These are phyloP conservation scores for Cryptotermes secundus DNA, from an alignment of 1,140 invertebrate species.

Conservation along the genomic window DNA sequence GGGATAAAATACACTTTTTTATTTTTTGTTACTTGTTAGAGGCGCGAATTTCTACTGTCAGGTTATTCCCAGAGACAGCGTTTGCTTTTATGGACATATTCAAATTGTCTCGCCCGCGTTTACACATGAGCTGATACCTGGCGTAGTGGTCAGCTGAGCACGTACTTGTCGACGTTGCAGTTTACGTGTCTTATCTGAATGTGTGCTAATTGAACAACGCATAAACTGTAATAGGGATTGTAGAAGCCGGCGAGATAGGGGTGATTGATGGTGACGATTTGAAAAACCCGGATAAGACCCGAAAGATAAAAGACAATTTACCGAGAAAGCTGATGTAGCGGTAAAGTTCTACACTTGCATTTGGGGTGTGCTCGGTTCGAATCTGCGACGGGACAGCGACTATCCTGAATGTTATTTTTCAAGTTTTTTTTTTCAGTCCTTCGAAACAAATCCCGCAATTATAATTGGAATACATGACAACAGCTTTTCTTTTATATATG, in stretches of 20 bases:
- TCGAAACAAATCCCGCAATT: too few species aligned
- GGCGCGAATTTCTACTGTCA: neutral
- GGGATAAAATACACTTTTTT: neutral
- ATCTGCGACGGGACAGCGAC: too few species aligned
- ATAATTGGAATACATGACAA: too few species aligned
- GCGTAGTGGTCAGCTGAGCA: neutral
- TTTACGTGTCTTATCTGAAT: conserved; percentile 1
- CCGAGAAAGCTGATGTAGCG: too few species aligned
- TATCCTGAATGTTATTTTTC: too few species aligned
- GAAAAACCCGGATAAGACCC: neutral
- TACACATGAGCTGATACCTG: neutral
- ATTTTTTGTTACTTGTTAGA: neutral
- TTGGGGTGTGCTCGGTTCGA: too few species aligned
- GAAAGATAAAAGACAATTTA: too few species aligned
- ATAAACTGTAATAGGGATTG: neutral
- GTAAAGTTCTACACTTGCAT: too few species aligned
- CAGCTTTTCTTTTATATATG: too few species aligned
- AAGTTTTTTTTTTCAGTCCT: too few species aligned
- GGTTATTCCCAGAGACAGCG: neutral
- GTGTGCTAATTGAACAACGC: neutral
- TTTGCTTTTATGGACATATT: conserved; percentile 20
- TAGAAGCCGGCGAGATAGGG: neutral
- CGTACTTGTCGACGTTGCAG: neutral
- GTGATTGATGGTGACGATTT: neutral
- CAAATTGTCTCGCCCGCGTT: neutral